Conservation (phyloP, 2,113 vertebrate species). For the Alligator sinensis region DNA sequence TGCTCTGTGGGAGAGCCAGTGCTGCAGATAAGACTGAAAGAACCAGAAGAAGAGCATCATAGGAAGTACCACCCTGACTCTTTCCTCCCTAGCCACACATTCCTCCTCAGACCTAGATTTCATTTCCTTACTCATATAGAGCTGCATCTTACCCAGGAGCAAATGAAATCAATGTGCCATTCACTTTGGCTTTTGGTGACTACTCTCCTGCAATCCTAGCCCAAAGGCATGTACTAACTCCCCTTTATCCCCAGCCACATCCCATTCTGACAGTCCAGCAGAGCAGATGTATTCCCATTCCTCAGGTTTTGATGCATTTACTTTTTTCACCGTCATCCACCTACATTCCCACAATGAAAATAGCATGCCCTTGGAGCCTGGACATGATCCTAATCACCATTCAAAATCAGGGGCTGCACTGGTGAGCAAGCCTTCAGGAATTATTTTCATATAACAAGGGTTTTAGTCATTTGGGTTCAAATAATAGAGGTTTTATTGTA, state of each 20-base stretch:
- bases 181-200: not conserved
- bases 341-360: not conserved
- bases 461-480: not conserved
- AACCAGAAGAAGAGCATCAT: fast-evolving
- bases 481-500: not conserved
- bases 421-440: not conserved
- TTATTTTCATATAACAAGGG: not conserved
- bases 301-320: not conserved
- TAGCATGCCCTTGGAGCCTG: fast-evolving
- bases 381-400: fast-evolving
- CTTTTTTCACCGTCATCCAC: not conserved
- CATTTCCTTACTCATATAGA: fast-evolving
- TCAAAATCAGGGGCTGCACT: not conserved
- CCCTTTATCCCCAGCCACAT: not conserved
- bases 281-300: fast-evolving
- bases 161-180: fast-evolving
- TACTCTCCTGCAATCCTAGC: not conserved
- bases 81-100: not conserved
- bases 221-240: not conserved
- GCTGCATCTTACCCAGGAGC: fast-evolving
- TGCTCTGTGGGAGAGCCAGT: not conserved
- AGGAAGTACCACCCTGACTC: no score
- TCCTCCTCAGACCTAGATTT: not conserved
- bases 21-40: not conserved
- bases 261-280: not conserved